These are phyloP conservation scores for Sebastes schlegelii DNA, from an alignment of 2,113 vertebrate genomes.

Conservation along the genomic window DNA sequence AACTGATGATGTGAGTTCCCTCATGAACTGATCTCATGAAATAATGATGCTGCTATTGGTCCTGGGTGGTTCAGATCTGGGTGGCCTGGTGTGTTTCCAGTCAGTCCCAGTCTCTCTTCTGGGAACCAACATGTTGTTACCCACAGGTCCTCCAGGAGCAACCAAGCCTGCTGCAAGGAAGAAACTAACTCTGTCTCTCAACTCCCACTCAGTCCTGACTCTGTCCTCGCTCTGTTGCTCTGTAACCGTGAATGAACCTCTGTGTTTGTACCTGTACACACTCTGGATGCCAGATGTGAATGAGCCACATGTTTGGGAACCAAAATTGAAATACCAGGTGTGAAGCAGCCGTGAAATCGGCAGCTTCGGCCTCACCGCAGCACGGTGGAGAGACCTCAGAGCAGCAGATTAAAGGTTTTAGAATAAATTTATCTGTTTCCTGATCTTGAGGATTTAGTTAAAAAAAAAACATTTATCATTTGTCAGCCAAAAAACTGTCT, in stretches of 20 bases:
- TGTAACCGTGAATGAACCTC: slow-evolving; percentile 57
- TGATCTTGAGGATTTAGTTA: neutral
- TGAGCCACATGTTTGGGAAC: slow-evolving; percentile 45
- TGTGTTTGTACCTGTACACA: slow-evolving; percentile 61
- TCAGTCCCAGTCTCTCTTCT: slow-evolving; percentile 69
- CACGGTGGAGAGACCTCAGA: neutral
- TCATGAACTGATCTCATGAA: slow-evolving; percentile 37
- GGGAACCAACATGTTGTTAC: slow-evolving; percentile 68
- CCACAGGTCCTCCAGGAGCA: slow-evolving; percentile 60
- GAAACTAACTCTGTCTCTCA: slow-evolving; percentile 1
- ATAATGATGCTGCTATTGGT: slow-evolving; percentile 47
- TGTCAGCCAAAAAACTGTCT: neutral
- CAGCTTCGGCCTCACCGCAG: neutral
- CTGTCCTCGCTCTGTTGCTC: slow-evolving; percentile 1
- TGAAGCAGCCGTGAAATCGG: slow-evolving; percentile 37
- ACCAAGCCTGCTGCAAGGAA: slow-evolving; percentile 35
- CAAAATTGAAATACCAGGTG: slow-evolving; percentile 41
- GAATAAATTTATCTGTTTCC: neutral
- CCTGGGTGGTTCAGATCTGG: slow-evolving; percentile 72
- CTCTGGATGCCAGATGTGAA: slow-evolving; percentile 59
- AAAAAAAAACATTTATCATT: neutral
- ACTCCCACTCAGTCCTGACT: neutral
- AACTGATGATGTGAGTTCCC: slow-evolving; percentile 43
- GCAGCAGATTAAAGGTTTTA: neutral
- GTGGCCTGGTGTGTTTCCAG: slow-evolving; percentile 72